Base-by-base conservation (phyloP, 92 coral and sea anemone genomes). In the Galaxea fascicularis region DNA sequence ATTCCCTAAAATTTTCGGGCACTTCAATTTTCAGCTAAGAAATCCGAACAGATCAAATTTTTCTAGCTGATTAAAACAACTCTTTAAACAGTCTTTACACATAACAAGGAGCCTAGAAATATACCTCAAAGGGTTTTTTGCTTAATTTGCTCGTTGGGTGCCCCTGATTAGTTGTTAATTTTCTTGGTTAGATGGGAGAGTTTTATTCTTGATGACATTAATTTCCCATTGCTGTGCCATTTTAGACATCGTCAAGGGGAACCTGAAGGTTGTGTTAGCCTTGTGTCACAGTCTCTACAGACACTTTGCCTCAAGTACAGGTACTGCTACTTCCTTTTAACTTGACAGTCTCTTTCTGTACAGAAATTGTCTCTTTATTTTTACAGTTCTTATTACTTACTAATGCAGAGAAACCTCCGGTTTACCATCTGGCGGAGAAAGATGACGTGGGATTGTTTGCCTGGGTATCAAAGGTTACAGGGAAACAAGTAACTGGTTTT, bases 181-280 rank as follows among this genome's bases (percentile, higher is more conserved):
- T 35, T 35, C 41, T 35, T 35, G 2, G 41, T 35, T 35, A 35
- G 41, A 35, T 35, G 41, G 41, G 3, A 35, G 41, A 35, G 2
- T 35, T 35, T 35, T 35, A 35, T 35, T 45, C 12, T 24, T 72
- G 10, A 45, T 21, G 15, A 9, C 9, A 22, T 52, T 74, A 22
- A 3, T 64, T 14, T 30, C 44, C 10, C 24, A 7, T 21, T 20
- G 14, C 31, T 80, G 6, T 52, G 18, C 20, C 11, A 21, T 86
- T 90, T 13, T 58, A 93, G 97, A 93, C 79, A 77, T 93, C 71
- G 97, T 93, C 46, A 82, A 92, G 70, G 95, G 89, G 71, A 93
- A 91, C 54, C 73, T 87, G 31, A 93, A 93, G 63, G 95, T 92
- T 68, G 93, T 88, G 47, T 65, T 93, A 22, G 97, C 93, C 28